phyloP scores from a whole-genome alignment of 2,888 invertebrate species.

The Hesperia comma region DNA sequence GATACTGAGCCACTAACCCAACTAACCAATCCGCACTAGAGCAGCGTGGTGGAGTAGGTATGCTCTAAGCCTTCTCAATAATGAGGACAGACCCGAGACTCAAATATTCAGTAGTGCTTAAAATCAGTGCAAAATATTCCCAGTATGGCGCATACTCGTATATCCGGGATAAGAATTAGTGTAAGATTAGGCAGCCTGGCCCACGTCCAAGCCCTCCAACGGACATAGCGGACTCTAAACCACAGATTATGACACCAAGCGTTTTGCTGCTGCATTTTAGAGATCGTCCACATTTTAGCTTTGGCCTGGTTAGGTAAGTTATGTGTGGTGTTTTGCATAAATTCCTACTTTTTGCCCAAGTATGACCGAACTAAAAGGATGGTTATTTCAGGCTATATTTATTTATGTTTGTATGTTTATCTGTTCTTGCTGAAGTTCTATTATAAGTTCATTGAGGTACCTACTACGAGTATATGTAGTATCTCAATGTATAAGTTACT shows the following conservation, averaged over 20 bases:
- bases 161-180: constrained; percentile 26
- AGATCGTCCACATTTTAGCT: constrained; percentile 21
- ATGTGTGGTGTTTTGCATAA: constrained; percentile 4
- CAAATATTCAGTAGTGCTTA: neutral
- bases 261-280: constrained; percentile 15
- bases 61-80: too few species aligned
- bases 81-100: neutral
- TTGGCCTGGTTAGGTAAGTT: constrained; percentile 2
- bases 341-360: neutral
- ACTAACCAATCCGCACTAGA: too few species aligned
- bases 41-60: too few species aligned
- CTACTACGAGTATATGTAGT: too few species aligned
- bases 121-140: constrained; percentile 11
- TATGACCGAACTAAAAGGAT: too few species aligned
- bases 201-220: constrained; percentile 19
- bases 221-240: constrained; percentile 17
- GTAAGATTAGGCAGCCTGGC: constrained; percentile 24
- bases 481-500: too few species aligned
- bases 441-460: too few species aligned
- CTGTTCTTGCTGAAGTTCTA: too few species aligned
- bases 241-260: constrained; percentile 31
- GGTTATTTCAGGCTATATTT: too few species aligned
- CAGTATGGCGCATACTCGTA: constrained; percentile 3
- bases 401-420: too few species aligned
- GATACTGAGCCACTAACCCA: too few species aligned